Evolutionary conservation across 2,113 vertebrate genomes (phyloP), one percentile per base, ranked within the genome.

Genomic region (Centropus bengalensis): DNA sequence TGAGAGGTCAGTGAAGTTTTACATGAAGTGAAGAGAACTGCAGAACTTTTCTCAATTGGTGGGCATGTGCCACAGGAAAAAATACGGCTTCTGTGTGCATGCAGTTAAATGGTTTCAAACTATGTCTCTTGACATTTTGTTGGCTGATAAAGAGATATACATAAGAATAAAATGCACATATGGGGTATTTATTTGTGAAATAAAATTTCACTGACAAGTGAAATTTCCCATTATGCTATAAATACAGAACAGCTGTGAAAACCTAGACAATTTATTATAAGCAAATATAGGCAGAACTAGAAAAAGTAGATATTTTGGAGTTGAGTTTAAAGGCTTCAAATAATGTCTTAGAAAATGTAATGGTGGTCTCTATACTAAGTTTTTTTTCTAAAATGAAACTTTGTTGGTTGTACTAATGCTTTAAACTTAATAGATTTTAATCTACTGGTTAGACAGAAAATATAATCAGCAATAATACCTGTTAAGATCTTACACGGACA

Each of bases 241-340:
- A 97, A 96, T 88, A 93, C 56, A 95, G 45, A 94, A 87, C 97
- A 97, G 88, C 94, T 96, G 92, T 93, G 80, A 79, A 82, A 91
- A 54, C 60, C 62, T 59, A 83, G 49, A 82, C 71, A 91, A 12
- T 7, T 92, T 88, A 67, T 75, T 55, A 79, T 33, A 85, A 91
- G 47, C 30, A 54, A 96, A 67, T 55, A 89, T 74, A 76, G 17
- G 14, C 74, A 60, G 18, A 68, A 74, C 70, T 81, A 75, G 73
- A 88, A 96, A 96, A 94, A 89, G 6, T 54, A 52, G 54, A 78
- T 91, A 60, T 88, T 88, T 68, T 75, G 38, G 45, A 93, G 93
- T 44, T 56, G 60, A 87, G 28, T 51, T 62, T 75, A 70, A 44
- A 69, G 33, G 33, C 38, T 96, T 27, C 45, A 74, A 93, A 82